Conservation (phyloP, 2,797 vertebrate species). For the Dromococcyx pavoninus region DNA sequence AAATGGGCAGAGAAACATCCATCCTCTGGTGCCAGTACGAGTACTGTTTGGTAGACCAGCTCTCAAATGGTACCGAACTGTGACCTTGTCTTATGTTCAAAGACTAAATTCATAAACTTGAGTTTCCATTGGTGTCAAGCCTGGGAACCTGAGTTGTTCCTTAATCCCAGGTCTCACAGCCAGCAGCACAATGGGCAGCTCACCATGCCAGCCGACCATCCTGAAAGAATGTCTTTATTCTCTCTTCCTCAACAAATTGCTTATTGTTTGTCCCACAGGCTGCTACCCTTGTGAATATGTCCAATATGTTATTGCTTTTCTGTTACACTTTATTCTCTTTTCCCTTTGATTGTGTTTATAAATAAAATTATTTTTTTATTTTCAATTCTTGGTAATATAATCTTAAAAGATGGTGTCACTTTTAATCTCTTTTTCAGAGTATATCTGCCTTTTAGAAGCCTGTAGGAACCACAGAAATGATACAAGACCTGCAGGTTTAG, state of each 20-base stretch:
- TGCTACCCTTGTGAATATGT: slow-evolving; percentile 47
- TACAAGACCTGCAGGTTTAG: background rate
- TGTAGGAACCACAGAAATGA: background rate
- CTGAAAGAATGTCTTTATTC: slow-evolving; percentile 62
- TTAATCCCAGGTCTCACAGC: slow-evolving; percentile 58
- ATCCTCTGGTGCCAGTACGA: slow-evolving; percentile 59
- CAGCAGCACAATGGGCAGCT: slow-evolving; percentile 62
- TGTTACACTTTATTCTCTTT: background rate
- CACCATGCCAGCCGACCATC: slow-evolving; percentile 49
- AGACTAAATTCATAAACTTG: slow-evolving; percentile 62
- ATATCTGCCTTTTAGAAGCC: background rate
- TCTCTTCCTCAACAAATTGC: slow-evolving; percentile 60
- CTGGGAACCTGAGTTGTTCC: slow-evolving; percentile 63
- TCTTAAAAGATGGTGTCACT: background rate
- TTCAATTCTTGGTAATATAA: background rate
- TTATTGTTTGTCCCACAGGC: slow-evolving; percentile 53
- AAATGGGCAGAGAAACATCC: slow-evolving; percentile 56
- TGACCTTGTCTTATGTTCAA: slow-evolving; percentile 72
- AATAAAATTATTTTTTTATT: background rate
- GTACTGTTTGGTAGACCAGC: slow-evolving; percentile 52
- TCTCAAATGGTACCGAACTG: slow-evolving; percentile 68
- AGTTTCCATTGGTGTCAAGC: slow-evolving; percentile 65
- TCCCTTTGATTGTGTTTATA: background rate
- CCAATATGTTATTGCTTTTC: slow-evolving; percentile 29
- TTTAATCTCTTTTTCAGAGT: background rate